Evolutionary conservation across 2,113 vertebrate genomes (phyloP), one percentile per base, ranked within the genome.

Genomic region (Osmerus mordax): DNA sequence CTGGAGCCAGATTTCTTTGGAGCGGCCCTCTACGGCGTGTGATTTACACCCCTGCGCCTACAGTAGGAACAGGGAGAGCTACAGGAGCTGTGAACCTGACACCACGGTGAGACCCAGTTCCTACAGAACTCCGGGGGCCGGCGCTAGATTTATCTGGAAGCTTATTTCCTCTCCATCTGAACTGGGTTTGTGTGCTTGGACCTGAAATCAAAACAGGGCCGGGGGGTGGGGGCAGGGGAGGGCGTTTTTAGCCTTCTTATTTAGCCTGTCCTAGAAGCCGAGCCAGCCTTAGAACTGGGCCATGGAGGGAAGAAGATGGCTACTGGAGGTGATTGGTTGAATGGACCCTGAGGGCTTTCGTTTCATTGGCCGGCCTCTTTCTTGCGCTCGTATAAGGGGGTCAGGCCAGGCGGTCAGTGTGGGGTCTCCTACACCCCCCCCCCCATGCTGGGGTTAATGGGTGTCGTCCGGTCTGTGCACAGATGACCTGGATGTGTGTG

Each of bases 301-400:
- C 83, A 79, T 15, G 64, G 54, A 70, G 73, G n/a, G 13, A 82
- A 62, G 58, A 81, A 77, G 73, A 47, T 70, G 56, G 32, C 3
- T 29, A 53, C 36, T 65, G 36, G 36, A 19, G 36, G 64, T 41
- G 29, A 58, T n/a, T 73, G 71, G 71, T 41, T 25, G 59, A 82
- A 29, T 8, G 36, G 15, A 73, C 72, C 74, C 71, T 70, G 67
- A 21, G 61, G 56, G 55, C 83, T 86, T 74, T 75, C 59, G 62
- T 86, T 73, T 85, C 78, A 73, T 77, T 81, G 75, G 77, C 78
- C 81, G 81, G 83, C 81, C 82, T 83, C 68, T 76, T 76, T 19
- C 64, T 66, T 74, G 62, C 68, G 62, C 70, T 51, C 21, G 72
- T 56, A 65, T 64, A 73, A 77, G 72, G 72, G 82, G 70, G 69